These are phyloP conservation scores for Parnassius orleans DNA, from an alignment of 2,888 invertebrate genomes.

Conservation along the genomic window DNA sequence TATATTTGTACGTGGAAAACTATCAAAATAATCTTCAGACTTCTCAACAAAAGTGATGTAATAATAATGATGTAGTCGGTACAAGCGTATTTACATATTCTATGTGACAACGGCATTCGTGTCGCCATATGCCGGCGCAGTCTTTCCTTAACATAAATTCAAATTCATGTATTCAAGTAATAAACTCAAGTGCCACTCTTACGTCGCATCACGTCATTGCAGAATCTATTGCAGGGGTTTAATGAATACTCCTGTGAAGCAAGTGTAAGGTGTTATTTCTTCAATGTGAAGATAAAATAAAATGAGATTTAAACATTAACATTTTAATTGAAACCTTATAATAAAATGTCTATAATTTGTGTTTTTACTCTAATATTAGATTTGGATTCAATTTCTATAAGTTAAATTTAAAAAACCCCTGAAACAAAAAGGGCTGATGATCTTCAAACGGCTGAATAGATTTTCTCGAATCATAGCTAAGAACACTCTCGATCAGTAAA, in stretches of 20 bases:
- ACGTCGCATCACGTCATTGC: background rate
- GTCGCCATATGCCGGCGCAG: slow-evolving; percentile 1
- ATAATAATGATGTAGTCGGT: slow-evolving; percentile 1
- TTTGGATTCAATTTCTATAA: no score
- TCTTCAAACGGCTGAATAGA: no score
- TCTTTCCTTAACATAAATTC: slow-evolving; percentile 7
- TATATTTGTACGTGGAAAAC: background rate
- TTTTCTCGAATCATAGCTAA: no score
- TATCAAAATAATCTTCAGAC: slow-evolving; percentile 9
- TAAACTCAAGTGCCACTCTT: background rate
- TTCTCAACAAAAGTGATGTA: slow-evolving; percentile 10
- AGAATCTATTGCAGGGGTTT: background rate
- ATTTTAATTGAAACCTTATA: no score
- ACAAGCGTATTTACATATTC: slow-evolving; percentile 17
- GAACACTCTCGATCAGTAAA: no score
- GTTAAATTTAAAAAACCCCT: no score
- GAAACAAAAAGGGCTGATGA: no score
- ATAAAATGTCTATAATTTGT: no score
- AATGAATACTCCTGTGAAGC: background rate
- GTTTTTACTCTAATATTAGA: no score
- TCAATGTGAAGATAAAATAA: no score
- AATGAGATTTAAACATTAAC: no score
- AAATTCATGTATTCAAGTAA: slow-evolving; percentile 16
- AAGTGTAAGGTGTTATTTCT: background rate
- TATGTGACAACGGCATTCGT: slow-evolving; percentile 3